Conservation (phyloP, 2,888 invertebrate species). For the Aphidius colemani region DNA sequence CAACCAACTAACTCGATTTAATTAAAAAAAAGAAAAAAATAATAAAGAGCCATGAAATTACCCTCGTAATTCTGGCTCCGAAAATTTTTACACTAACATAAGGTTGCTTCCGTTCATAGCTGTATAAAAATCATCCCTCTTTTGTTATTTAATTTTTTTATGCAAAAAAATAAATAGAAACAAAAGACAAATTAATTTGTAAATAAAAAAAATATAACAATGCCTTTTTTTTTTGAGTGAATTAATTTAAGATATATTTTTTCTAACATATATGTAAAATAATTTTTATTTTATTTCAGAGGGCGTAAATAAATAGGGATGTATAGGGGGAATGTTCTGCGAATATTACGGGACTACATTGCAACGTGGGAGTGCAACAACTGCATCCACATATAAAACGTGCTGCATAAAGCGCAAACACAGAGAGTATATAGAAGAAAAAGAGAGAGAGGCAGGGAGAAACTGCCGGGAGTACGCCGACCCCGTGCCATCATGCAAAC, state of each 20-base stretch:
- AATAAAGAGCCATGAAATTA: no score
- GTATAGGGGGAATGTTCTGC: constrained; percentile 45
- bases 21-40: no score
- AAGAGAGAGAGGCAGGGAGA: constrained; percentile 23
- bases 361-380: constrained; percentile 58
- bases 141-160: background rate
- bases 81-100: no score
- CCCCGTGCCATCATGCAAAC: constrained; percentile 52
- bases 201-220: background rate
- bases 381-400: constrained; percentile 44
- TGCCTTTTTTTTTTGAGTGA: background rate
- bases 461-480: constrained; percentile 52
- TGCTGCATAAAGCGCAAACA: constrained; percentile 34
- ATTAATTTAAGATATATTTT: background rate
- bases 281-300: background rate
- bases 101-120: no score
- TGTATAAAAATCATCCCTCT: no score
- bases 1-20: no score
- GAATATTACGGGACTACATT: constrained; percentile 60
- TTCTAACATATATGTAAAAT: background rate
- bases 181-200: background rate
- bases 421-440: constrained; percentile 13
- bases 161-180: background rate
- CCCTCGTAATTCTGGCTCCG: no score
- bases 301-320: background rate